phyloP scores from a whole-genome alignment of 2,797 vertebrate species.

The Takifugu ocellatus region DNA sequence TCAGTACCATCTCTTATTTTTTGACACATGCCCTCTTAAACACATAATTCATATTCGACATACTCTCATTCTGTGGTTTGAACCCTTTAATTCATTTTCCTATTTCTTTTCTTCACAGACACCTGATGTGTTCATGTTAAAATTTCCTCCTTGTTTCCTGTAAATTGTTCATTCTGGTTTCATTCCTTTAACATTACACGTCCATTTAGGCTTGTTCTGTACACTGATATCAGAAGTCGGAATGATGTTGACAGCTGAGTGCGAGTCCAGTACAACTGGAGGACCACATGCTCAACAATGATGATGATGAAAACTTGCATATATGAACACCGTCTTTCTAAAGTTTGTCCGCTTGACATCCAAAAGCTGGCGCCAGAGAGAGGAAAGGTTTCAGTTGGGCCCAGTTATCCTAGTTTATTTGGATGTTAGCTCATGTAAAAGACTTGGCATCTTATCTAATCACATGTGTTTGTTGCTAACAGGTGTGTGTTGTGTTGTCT shows the following conservation, averaged over 20 bases:
- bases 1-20: not conserved
- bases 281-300: too few species aligned
- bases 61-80: too few species aligned
- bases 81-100: not conserved
- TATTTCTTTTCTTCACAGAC: not conserved
- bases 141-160: too few species aligned
- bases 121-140: too few species aligned
- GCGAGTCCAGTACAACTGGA: too few species aligned
- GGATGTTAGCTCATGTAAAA: not conserved
- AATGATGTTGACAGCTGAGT: too few species aligned
- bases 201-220: too few species aligned
- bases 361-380: not conserved
- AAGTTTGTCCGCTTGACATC: not conserved
- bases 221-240: too few species aligned
- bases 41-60: not conserved
- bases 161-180: too few species aligned
- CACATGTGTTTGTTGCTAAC: constrained; percentile 1
- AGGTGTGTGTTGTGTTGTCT: constrained; percentile 19
- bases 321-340: not conserved
- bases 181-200: too few species aligned
- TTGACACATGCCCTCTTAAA: not conserved
- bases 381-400: too few species aligned
- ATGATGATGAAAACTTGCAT: too few species aligned
- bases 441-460: constrained; percentile 41
- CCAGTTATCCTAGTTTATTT: not conserved